Conservation (phyloP, 2,113 vertebrate species). For the Gnathonemus echidnorhynchus region DNA sequence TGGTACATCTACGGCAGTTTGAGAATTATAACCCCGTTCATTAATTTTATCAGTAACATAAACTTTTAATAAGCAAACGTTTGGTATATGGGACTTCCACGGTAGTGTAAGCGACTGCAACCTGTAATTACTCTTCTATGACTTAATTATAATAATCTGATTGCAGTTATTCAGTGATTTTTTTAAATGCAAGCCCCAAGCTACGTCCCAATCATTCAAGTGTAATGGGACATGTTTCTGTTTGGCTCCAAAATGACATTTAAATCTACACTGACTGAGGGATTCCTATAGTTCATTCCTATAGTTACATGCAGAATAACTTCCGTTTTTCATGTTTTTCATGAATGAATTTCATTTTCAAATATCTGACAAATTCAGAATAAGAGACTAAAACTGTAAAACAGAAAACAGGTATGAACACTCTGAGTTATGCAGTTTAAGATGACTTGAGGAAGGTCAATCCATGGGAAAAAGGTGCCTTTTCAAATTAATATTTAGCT, state of each 20-base stretch:
- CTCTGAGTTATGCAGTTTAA: slow-evolving; percentile 28
- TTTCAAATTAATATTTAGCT: neutral
- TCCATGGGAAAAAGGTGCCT: neutral
- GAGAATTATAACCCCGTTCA: slow-evolving; percentile 86
- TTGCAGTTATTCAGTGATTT: slow-evolving; percentile 99
- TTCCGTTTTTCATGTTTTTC: slow-evolving; percentile 79
- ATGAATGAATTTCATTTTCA: slow-evolving; percentile 56
- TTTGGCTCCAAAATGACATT: slow-evolving; percentile 89
- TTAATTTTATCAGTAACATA: slow-evolving; percentile 99
- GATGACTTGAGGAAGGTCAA: neutral
- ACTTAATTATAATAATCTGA: slow-evolving; percentile 99
- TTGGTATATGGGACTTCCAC: slow-evolving; percentile 88
- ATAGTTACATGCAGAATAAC: slow-evolving; percentile 81
- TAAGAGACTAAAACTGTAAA: slow-evolving; percentile 58
- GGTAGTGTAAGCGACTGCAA: slow-evolving; percentile 93
- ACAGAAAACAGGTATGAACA: slow-evolving; percentile 55
- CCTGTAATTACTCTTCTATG: slow-evolving; percentile 98
- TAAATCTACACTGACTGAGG: slow-evolving; percentile 79
- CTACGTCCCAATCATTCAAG: slow-evolving; percentile 99
- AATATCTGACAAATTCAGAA: slow-evolving; percentile 65
- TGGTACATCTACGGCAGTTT: slow-evolving; percentile 64
- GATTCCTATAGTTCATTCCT: slow-evolving; percentile 48
- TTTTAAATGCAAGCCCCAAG: slow-evolving; percentile 94
- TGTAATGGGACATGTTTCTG: slow-evolving; percentile 94
- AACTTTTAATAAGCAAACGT: slow-evolving; percentile 96